Evolutionary conservation across 2,888 invertebrate species (phyloP), one percentile per base, ranked within the genome.

Genomic region (Ophonus ardosiacus): DNA sequence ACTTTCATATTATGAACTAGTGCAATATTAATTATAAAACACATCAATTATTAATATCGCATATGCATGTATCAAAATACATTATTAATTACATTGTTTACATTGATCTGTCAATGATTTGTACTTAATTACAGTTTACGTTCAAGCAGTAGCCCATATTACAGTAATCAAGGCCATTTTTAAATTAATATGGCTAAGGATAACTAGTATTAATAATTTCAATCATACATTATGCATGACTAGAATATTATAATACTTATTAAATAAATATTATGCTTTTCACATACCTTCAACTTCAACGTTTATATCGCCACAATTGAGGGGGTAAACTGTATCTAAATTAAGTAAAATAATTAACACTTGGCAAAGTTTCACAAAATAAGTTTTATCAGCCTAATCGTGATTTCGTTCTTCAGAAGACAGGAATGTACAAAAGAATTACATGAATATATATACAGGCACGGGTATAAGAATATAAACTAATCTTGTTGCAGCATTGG

Each of bases 21-120:
- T 31, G 31, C 31, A 68, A 68, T 68, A 68, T 68, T 68, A 38
- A 68, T 65, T 68, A 68, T 68, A 68, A 68, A 68, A 68, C 31
- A 65, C 8, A 21, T 24, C 18, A 61, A 61, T 61, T 18, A 61
- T 18, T 61, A 63, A 15, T 17, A 59, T n/a, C 59, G 68, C 68
- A 38, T 13, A n/a, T 38, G 68, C 63, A 63, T 63, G 21, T 51
- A 51, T 63, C 6, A 21, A 59, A 63, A 24, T 63, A 63, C 21
- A 63, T 63, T 21, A 68, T 68, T 68, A 68, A 68, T 68, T 38
- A 38, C 38, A 38, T 31, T 68, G 38, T 68, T 68, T 38, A 68
- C 15, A 38, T n/a, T 38, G 38, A 68, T 38, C 21, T 15, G 10
- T 38, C 38, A 68, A 68, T 68, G 68, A 13, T 68, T 24, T 31